Conservation (phyloP, 2,113 vertebrate species). For the Xenotilapia caudafasciata region DNA sequence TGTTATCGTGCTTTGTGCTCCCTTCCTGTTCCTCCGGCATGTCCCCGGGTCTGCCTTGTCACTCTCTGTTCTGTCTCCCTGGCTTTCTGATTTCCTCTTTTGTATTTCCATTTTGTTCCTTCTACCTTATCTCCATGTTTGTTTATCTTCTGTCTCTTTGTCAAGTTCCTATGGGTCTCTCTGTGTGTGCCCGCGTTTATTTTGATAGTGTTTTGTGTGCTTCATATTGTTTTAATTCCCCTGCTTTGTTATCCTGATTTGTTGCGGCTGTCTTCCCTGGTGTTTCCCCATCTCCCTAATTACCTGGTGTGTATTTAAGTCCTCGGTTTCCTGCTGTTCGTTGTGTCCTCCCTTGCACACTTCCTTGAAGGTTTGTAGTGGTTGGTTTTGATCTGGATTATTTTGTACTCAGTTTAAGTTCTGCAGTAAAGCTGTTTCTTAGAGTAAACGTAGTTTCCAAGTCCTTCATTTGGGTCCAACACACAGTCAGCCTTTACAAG, state of each 20-base stretch:
- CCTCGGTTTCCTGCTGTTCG: accelerated
- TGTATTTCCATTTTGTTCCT: accelerated
- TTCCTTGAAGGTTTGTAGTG: neutral
- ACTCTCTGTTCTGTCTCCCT: neutral
- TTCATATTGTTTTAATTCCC: neutral
- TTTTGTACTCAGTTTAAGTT: neutral
- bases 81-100: neutral
- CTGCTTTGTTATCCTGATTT: neutral
- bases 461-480: neutral
- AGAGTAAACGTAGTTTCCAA: neutral
- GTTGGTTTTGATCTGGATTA: neutral
- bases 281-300: accelerated
- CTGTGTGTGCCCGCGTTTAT: accelerated
- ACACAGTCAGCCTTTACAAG: neutral
- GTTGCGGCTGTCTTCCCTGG: accelerated
- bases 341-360: neutral
- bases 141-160: neutral
- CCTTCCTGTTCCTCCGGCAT: neutral
- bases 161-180: neutral
- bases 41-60: neutral
- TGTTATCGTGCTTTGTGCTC: neutral
- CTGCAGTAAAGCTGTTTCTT: neutral
- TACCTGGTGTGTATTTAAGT: neutral
- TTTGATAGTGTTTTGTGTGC: neutral
- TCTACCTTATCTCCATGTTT: neutral